Evolutionary conservation across 2,113 vertebrate genomes (phyloP).

Genomic region (Hippoglossus stenolepis): DNA sequence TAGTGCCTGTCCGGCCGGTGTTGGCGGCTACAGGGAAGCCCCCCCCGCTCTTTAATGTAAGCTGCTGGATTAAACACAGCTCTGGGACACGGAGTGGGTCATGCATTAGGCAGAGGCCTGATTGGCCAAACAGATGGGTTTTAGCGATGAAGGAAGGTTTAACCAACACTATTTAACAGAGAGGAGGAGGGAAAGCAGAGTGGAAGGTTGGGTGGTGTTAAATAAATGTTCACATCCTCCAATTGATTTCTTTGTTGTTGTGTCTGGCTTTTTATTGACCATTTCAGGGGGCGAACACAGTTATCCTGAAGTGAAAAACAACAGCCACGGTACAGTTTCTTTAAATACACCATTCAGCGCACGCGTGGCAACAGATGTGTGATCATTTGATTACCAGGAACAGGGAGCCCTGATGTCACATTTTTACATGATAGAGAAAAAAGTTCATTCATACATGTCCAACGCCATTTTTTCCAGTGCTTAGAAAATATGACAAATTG

Average conservation of each 20-base stretch:
- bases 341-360: background rate
- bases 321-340: background rate
- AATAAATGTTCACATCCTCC: slow-evolving; percentile 57
- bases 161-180: slow-evolving; percentile 59
- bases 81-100: slow-evolving; percentile 44
- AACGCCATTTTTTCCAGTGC: no score
- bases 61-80: slow-evolving; percentile 62
- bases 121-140: slow-evolving; percentile 62
- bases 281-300: slow-evolving; percentile 37
- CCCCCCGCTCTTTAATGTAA: slow-evolving; percentile 54
- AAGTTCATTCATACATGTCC: no score
- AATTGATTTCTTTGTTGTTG: slow-evolving; percentile 64
- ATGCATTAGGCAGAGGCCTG: slow-evolving; percentile 37
- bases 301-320: slow-evolving; percentile 36
- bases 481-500: no score
- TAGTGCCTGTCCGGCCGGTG: slow-evolving; percentile 14
- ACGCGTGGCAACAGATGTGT: no score
- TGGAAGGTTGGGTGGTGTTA: slow-evolving; percentile 34
- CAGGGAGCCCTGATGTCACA: no score
- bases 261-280: slow-evolving; percentile 55
- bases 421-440: no score
- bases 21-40: slow-evolving; percentile 4
- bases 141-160: slow-evolving; percentile 45
- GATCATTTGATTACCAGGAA: no score
- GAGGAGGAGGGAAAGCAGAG: slow-evolving; percentile 2